Conservation (phyloP, 2,113 vertebrate species). For the Passer montanus region DNA sequence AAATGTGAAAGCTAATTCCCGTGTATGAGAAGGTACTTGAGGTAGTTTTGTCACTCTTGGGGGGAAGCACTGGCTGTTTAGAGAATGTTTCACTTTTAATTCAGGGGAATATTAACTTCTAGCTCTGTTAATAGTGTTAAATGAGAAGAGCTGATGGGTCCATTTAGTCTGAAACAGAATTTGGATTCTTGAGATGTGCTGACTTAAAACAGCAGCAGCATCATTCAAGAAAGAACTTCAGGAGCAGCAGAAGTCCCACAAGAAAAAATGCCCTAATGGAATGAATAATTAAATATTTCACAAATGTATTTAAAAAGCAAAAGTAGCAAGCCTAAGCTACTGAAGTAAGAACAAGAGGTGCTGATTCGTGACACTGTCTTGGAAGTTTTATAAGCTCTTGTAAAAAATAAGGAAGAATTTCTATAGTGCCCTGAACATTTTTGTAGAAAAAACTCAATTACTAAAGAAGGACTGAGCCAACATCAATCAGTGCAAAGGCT, state of each 20-base stretch:
- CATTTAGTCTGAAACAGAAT: conserved; percentile 1
- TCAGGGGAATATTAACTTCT: background rate
- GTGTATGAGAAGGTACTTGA: background rate
- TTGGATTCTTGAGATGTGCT: background rate
- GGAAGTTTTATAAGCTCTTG: conserved; percentile 7
- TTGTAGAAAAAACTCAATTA: background rate
- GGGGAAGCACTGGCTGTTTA: background rate
- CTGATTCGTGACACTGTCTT: background rate
- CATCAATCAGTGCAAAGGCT: background rate
- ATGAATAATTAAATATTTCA: background rate
- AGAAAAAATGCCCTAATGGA: background rate
- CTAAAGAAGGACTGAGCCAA: background rate
- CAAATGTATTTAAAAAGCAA: background rate
- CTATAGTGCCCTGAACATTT: background rate
- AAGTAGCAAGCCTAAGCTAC: background rate
- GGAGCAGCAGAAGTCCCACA: background rate
- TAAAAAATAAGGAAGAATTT: conserved; percentile 30
- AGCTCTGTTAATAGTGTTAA: background rate
- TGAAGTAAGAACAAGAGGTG: background rate
- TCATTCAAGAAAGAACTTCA: background rate
- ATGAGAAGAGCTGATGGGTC: background rate
- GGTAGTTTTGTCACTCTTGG: background rate
- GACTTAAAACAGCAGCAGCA: background rate
- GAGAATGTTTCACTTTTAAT: background rate
- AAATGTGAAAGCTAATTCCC: background rate